Evolutionary conservation across 92 coral and sea anemone genomes (phyloP).

Genomic region (Micromussa lordhowensis): DNA sequence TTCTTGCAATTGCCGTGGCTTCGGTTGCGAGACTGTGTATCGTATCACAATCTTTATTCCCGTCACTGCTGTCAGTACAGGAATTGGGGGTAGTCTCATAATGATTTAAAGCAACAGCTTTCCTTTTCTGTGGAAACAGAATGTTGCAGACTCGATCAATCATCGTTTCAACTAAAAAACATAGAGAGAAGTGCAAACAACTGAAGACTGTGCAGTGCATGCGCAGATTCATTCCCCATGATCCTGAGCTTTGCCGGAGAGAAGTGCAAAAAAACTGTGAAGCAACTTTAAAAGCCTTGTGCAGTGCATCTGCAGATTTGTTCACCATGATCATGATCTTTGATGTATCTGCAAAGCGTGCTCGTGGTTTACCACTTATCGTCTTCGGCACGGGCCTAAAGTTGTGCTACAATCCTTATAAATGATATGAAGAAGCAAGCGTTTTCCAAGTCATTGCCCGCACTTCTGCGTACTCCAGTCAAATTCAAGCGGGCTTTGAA

Average conservation of each 20-base stretch:
- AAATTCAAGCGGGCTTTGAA: background rate
- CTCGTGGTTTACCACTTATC: background rate
- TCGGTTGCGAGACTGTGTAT: background rate
- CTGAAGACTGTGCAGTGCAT: background rate
- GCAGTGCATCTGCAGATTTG: background rate
- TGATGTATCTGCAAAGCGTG: background rate
- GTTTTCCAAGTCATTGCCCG: background rate
- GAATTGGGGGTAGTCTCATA: background rate
- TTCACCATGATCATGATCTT: background rate
- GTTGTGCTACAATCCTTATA: background rate
- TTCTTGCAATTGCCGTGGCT: background rate
- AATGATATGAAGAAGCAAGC: background rate
- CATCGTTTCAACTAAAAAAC: background rate
- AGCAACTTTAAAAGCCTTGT: background rate
- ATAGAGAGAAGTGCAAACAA: slow-evolving; percentile 1
- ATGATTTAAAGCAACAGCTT: slow-evolving; percentile 17
- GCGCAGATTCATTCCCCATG: background rate
- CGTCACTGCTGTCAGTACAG: background rate
- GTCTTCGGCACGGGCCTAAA: background rate
- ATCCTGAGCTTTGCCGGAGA: background rate
- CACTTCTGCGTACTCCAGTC: background rate
- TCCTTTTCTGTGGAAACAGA: slow-evolving; percentile 3
- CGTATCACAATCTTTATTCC: background rate
- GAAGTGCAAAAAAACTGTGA: slow-evolving; percentile 5
- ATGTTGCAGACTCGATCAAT: background rate